phyloP scores from a whole-genome alignment of 2,797 vertebrate genomes.

The Hydrocynus forskahlii region DNA sequence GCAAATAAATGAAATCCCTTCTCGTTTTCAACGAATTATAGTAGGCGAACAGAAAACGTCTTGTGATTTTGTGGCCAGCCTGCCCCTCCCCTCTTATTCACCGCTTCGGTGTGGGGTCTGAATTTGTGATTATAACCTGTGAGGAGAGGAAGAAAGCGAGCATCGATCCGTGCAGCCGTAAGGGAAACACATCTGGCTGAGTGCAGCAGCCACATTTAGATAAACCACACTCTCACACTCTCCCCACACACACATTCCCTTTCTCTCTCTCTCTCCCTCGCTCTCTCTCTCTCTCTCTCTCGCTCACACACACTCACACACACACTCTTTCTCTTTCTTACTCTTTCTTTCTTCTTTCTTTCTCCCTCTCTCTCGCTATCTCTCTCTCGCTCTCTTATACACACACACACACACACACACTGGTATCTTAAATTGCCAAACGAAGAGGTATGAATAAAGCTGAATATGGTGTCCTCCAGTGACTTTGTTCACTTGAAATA shows the following conservation, averaged over 20 bases:
- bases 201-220: neutral
- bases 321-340: no score
- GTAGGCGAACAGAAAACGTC: neutral
- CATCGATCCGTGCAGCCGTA: neutral
- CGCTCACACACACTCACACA: no score
- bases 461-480: neutral
- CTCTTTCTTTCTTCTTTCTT: no score
- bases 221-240: neutral
- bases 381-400: no score
- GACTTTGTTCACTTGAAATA: neutral
- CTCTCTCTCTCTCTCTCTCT: no score
- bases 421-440: neutral
- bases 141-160: neutral
- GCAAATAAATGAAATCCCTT: neutral
- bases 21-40: conserved; percentile 6
- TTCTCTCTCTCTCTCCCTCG: no score
- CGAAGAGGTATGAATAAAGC: neutral
- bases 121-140: neutral
- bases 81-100: conserved; percentile 8
- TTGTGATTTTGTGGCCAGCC: conserved; percentile 3
- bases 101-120: neutral
- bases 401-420: no score
- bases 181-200: neutral
- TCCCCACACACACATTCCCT: no score
- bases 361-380: no score